Conservation (phyloP, 2,888 invertebrate genomes). For the Lasioglossum lativentre region DNA sequence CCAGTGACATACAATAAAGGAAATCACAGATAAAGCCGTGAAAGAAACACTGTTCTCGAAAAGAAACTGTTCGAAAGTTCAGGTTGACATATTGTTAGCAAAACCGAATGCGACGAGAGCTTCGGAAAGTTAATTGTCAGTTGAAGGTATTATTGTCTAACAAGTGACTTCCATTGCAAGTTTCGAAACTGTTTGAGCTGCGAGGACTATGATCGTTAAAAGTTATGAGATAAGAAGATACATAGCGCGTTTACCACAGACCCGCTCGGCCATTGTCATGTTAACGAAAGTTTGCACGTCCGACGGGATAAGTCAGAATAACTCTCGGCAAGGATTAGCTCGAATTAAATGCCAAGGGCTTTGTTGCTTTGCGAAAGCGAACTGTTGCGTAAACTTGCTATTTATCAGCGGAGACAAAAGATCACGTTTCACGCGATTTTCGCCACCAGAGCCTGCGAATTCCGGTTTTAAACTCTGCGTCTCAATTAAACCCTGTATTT, state of each 20-base stretch:
- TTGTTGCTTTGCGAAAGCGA: neutral
- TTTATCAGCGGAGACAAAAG: neutral
- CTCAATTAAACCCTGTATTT: neutral
- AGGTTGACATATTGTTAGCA: neutral
- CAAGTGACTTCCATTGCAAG: neutral
- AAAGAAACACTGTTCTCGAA: neutral
- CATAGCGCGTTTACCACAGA: neutral
- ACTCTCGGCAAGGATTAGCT: neutral
- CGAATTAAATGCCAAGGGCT: neutral
- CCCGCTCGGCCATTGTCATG: neutral
- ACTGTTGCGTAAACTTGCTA: neutral
- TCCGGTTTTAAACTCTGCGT: neutral
- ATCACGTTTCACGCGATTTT: neutral
- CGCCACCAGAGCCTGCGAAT: neutral
- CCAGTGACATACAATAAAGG: too few relatives aligned
- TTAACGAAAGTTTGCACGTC: neutral
- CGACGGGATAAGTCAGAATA: neutral
- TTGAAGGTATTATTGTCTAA: neutral
- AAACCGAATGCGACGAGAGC: neutral
- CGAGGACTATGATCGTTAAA: neutral
- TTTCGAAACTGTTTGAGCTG: neutral
- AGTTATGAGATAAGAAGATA: neutral
- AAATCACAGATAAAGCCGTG: too few relatives aligned
- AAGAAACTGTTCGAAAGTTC: neutral
- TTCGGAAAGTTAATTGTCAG: neutral